Base-by-base conservation (phyloP, 2,113 vertebrate species). In the Cheilinus undulatus region DNA sequence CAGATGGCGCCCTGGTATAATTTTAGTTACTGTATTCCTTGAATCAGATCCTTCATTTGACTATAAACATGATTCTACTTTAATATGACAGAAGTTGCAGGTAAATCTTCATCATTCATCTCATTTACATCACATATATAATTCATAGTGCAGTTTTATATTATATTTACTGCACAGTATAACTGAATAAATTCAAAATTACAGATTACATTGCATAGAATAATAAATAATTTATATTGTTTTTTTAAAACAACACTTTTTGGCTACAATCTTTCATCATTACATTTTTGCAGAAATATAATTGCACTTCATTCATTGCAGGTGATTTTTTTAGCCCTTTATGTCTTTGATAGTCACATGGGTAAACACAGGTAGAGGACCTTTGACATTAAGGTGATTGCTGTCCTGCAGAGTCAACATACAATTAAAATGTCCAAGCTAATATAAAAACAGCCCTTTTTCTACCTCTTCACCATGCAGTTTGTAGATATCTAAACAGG, bases 141-240 rank as follows among this genome's bases (percentile, higher is more conserved):
- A 61, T 24, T 24, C 43, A 48, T 24, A 36, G 13, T 30, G 45
- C 69, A 61, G 42, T 54, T 45, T 43, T 38, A 34, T 73, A 13
- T 62, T 61, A 60, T 63, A 58, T 36, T 22, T 60, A 73, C 48
- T 50, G 49, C 66, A 73, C 59, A 58, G 14, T 13, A 48, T 84
- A 52, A 60, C 24, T 64, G 34, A 76, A 58, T 73, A 65, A 66
- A 73, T 71, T 73, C 23, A 69, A 52, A 42, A 53, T 49, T n/a
- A 61, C 56, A 76, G 34, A 75, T 19, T 30, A 45, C n/a, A 62
- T n/a, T 67, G 50, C 15, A 34, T 42, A 42, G 49, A 74, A 66
- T 70, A 83, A 90, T 89, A 90, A 90, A 89, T 90, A 87, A 24
- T 9, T 70, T 30, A 27, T 45, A 56, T n/a, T 69, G 24, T 49